A percentile compares a stretch with the other conserved stretches of the same genome.
phyloP scores from a whole-genome alignment of 2,113 vertebrate genomes.

The Arizona elegans region DNA sequence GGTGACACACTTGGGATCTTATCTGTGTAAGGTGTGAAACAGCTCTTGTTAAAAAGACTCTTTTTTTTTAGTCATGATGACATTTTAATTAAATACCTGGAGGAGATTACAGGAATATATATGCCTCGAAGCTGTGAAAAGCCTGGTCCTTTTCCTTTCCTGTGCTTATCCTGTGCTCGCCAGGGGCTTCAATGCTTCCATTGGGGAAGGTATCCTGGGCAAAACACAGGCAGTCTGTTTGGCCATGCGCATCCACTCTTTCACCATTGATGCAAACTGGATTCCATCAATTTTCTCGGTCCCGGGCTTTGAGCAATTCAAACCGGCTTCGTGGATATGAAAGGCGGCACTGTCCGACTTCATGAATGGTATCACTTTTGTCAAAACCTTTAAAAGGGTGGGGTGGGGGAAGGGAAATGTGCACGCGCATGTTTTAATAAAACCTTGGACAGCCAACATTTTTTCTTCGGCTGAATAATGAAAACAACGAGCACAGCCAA shows the following conservation, averaged over 20 bases:
- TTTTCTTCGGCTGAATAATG: slow-evolving; percentile 64
- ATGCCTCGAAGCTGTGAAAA: slow-evolving; percentile 71
- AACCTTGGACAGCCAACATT: slow-evolving; percentile 54
- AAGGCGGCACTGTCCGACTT: slow-evolving; percentile 74
- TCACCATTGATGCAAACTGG: slow-evolving; percentile 75
- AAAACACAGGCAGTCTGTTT: slow-evolving; percentile 75
- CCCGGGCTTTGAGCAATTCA: slow-evolving; percentile 64
- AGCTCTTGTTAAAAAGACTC: slow-evolving; percentile 43
- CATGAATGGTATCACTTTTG: slow-evolving; percentile 73
- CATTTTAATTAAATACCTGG: slow-evolving; percentile 75
- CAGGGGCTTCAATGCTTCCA: slow-evolving; percentile 71
- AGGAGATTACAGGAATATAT: slow-evolving; percentile 72
- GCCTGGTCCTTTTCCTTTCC: slow-evolving; percentile 74
- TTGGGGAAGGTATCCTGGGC: slow-evolving; percentile 70
- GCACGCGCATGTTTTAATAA: slow-evolving; percentile 31
- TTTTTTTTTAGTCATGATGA: slow-evolving; percentile 48
- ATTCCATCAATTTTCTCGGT: slow-evolving; percentile 79
- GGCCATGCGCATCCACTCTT: slow-evolving; percentile 37
- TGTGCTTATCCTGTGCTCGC: slow-evolving; percentile 72
- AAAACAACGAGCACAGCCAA: slow-evolving; percentile 59
- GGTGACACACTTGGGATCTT: background rate
- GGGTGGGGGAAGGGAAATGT: slow-evolving; percentile 51
- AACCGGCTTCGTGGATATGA: slow-evolving; percentile 68
- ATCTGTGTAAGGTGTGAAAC: background rate
- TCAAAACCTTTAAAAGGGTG: slow-evolving; percentile 55